Evolutionary conservation across 2,113 vertebrate genomes (phyloP).

Genomic region (Steatornis caripensis): DNA sequence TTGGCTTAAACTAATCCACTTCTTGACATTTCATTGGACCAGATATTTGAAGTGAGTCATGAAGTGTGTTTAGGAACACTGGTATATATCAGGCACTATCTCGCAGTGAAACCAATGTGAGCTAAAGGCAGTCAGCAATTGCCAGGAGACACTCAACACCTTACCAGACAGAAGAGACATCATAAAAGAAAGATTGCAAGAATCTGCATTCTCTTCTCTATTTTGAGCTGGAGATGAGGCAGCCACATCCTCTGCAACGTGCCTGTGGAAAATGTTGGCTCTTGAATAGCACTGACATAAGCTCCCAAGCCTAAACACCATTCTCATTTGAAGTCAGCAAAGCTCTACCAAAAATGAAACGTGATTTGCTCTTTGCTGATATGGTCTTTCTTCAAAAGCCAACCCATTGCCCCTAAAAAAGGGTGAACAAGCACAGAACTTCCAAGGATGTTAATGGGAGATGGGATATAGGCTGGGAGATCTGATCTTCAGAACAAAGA

Average conservation of each 20-base stretch:
- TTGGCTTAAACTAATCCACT: neutral
- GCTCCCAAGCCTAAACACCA: neutral
- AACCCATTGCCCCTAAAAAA: neutral
- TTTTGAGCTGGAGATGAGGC: neutral
- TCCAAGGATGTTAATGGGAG: neutral
- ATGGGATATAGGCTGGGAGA: neutral
- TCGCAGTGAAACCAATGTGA: neutral
- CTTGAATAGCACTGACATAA: neutral
- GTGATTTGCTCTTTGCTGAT: neutral
- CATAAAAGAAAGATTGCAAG: neutral
- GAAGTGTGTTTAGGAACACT: neutral
- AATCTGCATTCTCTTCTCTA: neutral
- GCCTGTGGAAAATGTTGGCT: neutral
- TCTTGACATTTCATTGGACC: neutral
- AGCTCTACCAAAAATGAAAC: neutral
- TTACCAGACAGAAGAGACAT: neutral
- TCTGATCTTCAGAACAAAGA: neutral
- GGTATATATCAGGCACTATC: neutral
- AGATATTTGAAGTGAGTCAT: neutral
- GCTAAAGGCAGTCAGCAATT: neutral
- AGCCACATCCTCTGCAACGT: neutral
- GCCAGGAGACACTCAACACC: neutral
- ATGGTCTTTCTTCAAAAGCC: neutral
- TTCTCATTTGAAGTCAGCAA: neutral
- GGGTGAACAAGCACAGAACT: neutral